Percentiles rank a stretch among this genome's conserved stretches.
These are phyloP conservation scores for Felis chaus DNA, from an alignment of 2,113 vertebrate genomes.

Conservation along the genomic window DNA sequence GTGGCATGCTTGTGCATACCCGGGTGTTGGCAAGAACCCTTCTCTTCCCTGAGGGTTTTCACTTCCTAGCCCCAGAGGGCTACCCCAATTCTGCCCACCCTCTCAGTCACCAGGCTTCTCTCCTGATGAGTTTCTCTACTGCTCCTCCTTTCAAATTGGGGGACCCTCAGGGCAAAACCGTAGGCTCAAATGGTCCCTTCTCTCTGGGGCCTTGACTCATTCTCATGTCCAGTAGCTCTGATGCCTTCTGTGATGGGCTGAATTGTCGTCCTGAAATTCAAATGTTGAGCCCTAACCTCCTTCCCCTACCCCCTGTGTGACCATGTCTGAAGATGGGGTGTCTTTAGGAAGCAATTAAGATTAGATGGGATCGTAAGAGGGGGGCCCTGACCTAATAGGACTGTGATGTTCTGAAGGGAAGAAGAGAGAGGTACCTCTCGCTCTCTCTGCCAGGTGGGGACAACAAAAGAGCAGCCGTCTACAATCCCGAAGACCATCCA, in stretches of 20 bases:
- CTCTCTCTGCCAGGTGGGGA: not conserved
- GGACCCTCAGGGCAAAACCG: not conserved
- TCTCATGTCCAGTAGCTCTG: not conserved
- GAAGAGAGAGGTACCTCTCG: not conserved
- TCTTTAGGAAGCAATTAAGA: not conserved
- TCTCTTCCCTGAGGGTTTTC: not conserved
- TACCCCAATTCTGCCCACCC: not conserved
- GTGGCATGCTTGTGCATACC: too few relatives aligned
- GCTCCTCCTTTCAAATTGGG: not conserved
- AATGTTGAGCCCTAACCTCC: not conserved
- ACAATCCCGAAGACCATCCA: not conserved
- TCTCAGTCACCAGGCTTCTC: not conserved
- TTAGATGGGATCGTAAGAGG: not conserved
- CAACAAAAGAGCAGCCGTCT: not conserved
- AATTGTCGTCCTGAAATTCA: not conserved
- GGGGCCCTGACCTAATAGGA: not conserved
- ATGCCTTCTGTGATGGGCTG: not conserved
- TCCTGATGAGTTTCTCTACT: not conserved
- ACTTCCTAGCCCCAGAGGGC: not conserved
- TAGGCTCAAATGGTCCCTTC: not conserved
- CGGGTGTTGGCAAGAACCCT: not conserved
- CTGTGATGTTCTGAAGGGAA: not conserved
- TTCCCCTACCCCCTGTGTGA: not conserved
- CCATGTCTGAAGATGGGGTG: not conserved
- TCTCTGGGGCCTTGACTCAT: not conserved